Base-by-base conservation (phyloP, 2,113 vertebrate genomes). In the Neoarius graeffei region DNA sequence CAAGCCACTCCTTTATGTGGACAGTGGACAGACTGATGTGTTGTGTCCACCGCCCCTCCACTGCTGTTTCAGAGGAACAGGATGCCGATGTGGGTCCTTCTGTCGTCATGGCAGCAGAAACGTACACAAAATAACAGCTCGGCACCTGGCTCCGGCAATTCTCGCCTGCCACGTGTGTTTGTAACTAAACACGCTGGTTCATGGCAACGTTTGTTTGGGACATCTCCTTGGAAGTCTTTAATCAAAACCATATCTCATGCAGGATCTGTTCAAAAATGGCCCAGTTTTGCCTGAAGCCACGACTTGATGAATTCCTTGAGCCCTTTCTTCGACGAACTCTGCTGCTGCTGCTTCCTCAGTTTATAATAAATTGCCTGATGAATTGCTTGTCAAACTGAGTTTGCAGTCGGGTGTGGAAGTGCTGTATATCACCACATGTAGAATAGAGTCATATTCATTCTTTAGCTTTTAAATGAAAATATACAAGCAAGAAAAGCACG, bases 171-270 rank as follows among this genome's bases (percentile, higher is more conserved):
- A 91, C 93, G 90, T 94, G 93, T 95, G 94, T 95, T 94, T 95
- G 93, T 93, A 91, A 93, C 92, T 92, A 95, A 95, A 95, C 93
- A 95, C 92, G 91, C 54, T 20, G 91, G 92, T 93, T 95, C 95
- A 94, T 95, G 94, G 94, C 94, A 95, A 95, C 95, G 9, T 92
- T 89, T 93, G 90, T 94, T 94, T 94, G 93, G 94, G 93, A 92
- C 89, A 82, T 93, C 91, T 93, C 42, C 92, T 91, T 92, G 91
- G 91, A 90, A 94, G 91, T 89, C 90, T 89, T 86, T 92, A 92
- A 92, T 94, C 90, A 91, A 92, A 92, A 92, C 91, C 92, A 93
- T 90, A 88, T 93, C 91, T 92, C 59, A 89, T 66, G 62, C 85
- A 74, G 48, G 57, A 87, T 87, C 83, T 89, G 73, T 85, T 86